phyloP scores from a whole-genome alignment of 1,140 invertebrate species.

The Atopsyche davidsoni region DNA sequence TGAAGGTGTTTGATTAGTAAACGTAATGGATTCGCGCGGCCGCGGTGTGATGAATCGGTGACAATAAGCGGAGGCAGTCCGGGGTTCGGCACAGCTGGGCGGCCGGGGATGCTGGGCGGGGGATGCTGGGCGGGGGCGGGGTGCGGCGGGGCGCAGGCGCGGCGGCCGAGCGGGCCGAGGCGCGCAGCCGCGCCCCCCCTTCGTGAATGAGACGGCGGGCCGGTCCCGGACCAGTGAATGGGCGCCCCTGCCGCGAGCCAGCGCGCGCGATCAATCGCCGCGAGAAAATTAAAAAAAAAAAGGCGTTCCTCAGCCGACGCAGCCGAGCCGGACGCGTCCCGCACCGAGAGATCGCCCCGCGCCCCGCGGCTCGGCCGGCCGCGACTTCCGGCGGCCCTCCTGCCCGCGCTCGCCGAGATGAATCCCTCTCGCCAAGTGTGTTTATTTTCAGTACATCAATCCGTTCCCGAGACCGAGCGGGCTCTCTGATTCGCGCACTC shows the following conservation, averaged over 20 bases:
- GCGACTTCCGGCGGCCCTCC: neutral
- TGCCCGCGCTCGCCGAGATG: neutral
- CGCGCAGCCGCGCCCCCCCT: slow-evolving; percentile 11
- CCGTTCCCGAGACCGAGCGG: too few relatives aligned
- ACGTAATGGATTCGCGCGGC: too few relatives aligned
- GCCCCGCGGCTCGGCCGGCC: neutral
- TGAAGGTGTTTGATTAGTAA: too few relatives aligned
- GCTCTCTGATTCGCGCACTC: too few relatives aligned
- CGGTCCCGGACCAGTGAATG: slow-evolving; percentile 19
- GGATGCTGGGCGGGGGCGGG: slow-evolving; percentile 1
- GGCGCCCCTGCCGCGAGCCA: slow-evolving; percentile 10
- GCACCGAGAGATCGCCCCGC: neutral
- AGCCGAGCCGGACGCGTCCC: neutral
- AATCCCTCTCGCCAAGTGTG: neutral
- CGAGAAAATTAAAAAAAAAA: slow-evolving; percentile 19
- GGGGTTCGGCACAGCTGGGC: slow-evolving; percentile 2
- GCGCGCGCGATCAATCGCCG: slow-evolving; percentile 14
- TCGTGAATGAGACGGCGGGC: slow-evolving; percentile 1
- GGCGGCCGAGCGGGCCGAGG: slow-evolving; percentile 8
- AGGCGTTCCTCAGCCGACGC: slow-evolving; percentile 10
- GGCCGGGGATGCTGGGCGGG: slow-evolving; percentile 10
- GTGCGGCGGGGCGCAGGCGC: slow-evolving; percentile 3
- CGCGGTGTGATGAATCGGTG: too few relatives aligned
- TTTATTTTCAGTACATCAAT: too few relatives aligned
- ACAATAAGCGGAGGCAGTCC: too few relatives aligned